Conservation (phyloP, 2,113 vertebrate genomes). For the Arothron firmamentum region DNA sequence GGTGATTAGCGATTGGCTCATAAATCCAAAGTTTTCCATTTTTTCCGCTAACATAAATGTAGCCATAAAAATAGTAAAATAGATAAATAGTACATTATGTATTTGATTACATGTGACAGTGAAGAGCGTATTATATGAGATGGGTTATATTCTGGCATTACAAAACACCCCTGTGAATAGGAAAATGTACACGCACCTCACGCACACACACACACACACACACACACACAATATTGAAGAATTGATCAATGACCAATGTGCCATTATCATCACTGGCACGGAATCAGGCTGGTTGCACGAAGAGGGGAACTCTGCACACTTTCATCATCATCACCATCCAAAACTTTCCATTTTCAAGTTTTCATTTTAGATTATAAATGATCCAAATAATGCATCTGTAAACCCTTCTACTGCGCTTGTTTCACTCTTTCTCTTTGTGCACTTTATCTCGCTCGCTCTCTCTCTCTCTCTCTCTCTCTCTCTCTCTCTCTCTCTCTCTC, state of each 20-base stretch:
- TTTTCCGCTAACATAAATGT: no score
- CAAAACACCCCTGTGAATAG: slow-evolving; percentile 20
- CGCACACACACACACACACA: slow-evolving; percentile 3
- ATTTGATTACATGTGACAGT: neutral
- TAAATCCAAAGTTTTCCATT: no score
- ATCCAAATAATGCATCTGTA: no score
- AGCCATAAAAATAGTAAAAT: no score
- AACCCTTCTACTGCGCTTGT: neutral
- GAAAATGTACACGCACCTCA: neutral
- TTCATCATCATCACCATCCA: neutral
- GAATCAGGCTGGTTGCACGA: slow-evolving; percentile 20
- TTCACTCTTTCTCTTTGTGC: neutral
- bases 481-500: slow-evolving; percentile 15
- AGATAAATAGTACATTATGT: no score
- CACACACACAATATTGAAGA: slow-evolving; percentile 46
- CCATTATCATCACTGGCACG: slow-evolving; percentile 23
- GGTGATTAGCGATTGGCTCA: no score
- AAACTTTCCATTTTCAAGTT: neutral
- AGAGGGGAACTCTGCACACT: slow-evolving; percentile 1
- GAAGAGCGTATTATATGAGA: slow-evolving; percentile 9
- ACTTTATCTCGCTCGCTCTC: neutral
- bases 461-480: slow-evolving; percentile 2
- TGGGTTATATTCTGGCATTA: slow-evolving; percentile 12
- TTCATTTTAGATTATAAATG: no score
- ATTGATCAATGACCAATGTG: slow-evolving; percentile 36